phyloP scores from a whole-genome alignment of 2,797 vertebrate genomes.

The Syndactyla subalaris region DNA sequence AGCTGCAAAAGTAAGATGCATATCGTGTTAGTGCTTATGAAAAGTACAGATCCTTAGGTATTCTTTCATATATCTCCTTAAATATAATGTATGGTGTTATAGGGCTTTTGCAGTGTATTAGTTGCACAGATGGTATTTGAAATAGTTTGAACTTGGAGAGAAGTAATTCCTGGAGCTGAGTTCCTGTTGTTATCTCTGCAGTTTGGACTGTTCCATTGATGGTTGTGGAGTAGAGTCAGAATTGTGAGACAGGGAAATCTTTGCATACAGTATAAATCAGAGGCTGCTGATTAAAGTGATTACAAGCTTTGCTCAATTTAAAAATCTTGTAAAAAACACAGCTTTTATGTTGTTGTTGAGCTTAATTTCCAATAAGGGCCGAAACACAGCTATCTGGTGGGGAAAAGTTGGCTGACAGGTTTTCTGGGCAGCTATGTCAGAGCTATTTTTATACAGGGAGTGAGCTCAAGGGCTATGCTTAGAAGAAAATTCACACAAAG shows the following conservation, averaged over 20 bases:
- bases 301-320: not conserved
- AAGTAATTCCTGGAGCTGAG: not conserved
- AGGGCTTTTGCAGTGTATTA: not conserved
- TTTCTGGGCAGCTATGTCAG: constrained; percentile 41
- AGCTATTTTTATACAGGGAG: constrained; percentile 56
- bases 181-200: not conserved
- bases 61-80: not conserved
- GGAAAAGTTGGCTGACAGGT: constrained; percentile 8
- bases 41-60: not conserved
- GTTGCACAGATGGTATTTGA: not conserved
- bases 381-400: not conserved
- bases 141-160: not conserved
- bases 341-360: not conserved
- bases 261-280: not conserved
- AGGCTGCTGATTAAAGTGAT: not conserved
- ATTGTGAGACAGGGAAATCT: not conserved
- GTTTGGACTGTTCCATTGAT: not conserved
- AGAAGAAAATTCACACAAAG: constrained; percentile 46
- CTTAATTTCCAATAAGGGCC: not conserved
- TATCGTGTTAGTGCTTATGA: not conserved
- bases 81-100: fast-evolving
- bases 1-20: not conserved
- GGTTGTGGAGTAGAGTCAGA: not conserved
- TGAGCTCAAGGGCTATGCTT: constrained; percentile 40
- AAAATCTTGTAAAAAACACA: not conserved